A percentile compares a stretch with the other conserved stretches of the same genome.
phyloP scores from a whole-genome alignment of 1,140 invertebrate species.

The Harpegnathos saltator region DNA sequence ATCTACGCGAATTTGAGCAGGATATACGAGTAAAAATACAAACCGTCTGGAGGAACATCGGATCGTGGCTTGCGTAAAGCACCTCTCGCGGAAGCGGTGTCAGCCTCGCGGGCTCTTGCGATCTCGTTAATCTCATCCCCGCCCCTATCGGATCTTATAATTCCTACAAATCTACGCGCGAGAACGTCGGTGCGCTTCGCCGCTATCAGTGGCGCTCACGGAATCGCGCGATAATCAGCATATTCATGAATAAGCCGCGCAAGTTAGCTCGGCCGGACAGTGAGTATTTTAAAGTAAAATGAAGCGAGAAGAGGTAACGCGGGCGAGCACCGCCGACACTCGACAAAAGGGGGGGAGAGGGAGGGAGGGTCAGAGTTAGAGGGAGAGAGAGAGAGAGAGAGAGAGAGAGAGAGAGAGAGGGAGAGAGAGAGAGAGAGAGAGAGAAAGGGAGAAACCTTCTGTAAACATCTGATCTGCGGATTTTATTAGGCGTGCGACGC shows the following conservation, averaged over 20 bases:
- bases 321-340: not conserved
- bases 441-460: slow-evolving; percentile 71
- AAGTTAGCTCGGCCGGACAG: slow-evolving; percentile 49
- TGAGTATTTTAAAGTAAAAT: slow-evolving; percentile 78
- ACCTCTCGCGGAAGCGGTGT: not conserved
- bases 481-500: slow-evolving; percentile 64
- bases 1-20: too few relatives aligned
- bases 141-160: slow-evolving; percentile 55
- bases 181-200: slow-evolving; percentile 42
- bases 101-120: not conserved
- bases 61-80: too few relatives aligned
- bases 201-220: slow-evolving; percentile 54
- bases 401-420: too few relatives aligned
- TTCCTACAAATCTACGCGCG: not conserved
- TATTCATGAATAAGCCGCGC: slow-evolving; percentile 74
- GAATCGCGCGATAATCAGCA: slow-evolving; percentile 74
- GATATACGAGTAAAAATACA: not conserved
- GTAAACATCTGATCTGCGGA: slow-evolving; percentile 70
- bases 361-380: too few relatives aligned
- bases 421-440: too few relatives aligned
- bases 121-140: slow-evolving; percentile 11
- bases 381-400: too few relatives aligned
- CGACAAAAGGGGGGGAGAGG: too few relatives aligned
- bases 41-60: not conserved
- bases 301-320: slow-evolving; percentile 19